Base-by-base conservation (phyloP, 2,113 vertebrate genomes). In the Hirundichthys speculiger region DNA sequence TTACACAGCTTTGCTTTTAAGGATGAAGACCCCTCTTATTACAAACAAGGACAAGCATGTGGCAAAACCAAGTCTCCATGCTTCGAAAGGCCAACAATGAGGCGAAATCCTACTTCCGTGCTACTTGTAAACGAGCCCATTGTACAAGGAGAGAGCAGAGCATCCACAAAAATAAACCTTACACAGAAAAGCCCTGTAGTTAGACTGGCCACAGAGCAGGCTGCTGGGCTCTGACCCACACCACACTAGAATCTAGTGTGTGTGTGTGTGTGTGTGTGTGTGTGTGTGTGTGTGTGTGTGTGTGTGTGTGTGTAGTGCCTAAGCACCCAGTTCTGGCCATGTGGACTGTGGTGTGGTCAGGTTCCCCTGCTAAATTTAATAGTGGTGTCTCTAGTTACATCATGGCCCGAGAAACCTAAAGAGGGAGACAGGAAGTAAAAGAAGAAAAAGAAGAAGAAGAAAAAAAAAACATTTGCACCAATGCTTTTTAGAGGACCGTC, bases 111-210 rank as follows among this genome's bases (percentile, higher is more conserved):
- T 53, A 66, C 30, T 9, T 60, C 52, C 63, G 50, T 77, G 71
- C 61, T 70, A 49, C 68, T 74, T 77, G 79, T 80, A 82, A 86
- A 87, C 57, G 73, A 80, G 66, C 16, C 78, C 61, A 81, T 79
- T 87, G 84, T 87, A 15, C 13, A 63, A 59, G 60, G 30, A 80
- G 77, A 39, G 77, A 77, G 77, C 34, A 3, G 58, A 64, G 69
- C 81, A 70, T 86, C 73, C 84, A 80, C 84, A 15, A 75, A 85
- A 90, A 86, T 87, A 87, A 86, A 84, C 77, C 80, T 67, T 68
- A 81, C 75, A 84, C 54, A 84, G 73, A 84, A 83, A 86, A 83
- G 67, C 69, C 79, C 85, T 88, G 77, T 87, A 88, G 73, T 87
- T 85, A 83, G 40, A 61, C 24, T 51, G 55, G 71, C 79, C 88